Conservation (phyloP, 1,140 invertebrate species). For the Pogonus chalceus region DNA sequence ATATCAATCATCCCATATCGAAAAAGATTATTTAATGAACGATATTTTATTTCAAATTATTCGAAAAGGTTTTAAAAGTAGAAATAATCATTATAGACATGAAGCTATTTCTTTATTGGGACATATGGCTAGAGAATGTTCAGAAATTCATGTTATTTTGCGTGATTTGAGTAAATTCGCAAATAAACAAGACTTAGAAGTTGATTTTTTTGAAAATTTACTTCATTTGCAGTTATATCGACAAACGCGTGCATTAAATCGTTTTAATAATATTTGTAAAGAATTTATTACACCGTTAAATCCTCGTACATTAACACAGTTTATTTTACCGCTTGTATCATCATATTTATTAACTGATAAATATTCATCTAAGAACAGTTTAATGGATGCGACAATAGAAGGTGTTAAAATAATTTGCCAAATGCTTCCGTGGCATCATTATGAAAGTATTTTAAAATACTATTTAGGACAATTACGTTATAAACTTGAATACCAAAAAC, state of each 20-base stretch:
- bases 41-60: conserved; percentile 59
- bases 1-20: conserved; percentile 35
- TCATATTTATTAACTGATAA: conserved; percentile 70
- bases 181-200: conserved; percentile 67
- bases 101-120: conserved; percentile 71
- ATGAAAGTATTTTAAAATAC: conserved; percentile 66
- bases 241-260: conserved; percentile 65
- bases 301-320: conserved; percentile 64
- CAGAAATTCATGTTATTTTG: conserved; percentile 55
- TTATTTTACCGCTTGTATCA: conserved; percentile 74
- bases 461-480: conserved; percentile 67
- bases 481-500: conserved; percentile 67
- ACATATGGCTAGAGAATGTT: conserved; percentile 59
- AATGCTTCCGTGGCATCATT: conserved; percentile 77
- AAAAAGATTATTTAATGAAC: conserved; percentile 58
- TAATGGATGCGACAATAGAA: conserved; percentile 78
- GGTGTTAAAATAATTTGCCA: conserved; percentile 62
- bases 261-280: conserved; percentile 50
- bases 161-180: conserved; percentile 62
- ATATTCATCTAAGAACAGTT: conserved; percentile 61
- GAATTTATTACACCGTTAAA: conserved; percentile 47
- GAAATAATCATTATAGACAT: conserved; percentile 54
- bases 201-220: conserved; percentile 92
- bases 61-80: conserved; percentile 53
- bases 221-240: conserved; percentile 77